These are phyloP conservation scores for Drosophila ironensis DNA, from an alignment of 1,140 invertebrate genomes.

Conservation along the genomic window DNA sequence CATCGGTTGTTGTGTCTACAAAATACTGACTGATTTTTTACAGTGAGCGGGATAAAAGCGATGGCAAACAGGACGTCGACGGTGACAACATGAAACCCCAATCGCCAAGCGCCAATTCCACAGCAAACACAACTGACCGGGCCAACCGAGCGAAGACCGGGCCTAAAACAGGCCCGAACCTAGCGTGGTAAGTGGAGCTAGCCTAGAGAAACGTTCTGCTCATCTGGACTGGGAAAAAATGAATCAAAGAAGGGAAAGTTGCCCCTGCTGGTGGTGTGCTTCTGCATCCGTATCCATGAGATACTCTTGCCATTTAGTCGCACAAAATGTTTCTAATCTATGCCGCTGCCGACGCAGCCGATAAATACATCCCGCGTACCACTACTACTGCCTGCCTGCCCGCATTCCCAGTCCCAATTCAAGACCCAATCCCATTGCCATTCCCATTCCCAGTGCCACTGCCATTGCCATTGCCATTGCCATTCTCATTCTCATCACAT, in stretches of 20 bases:
- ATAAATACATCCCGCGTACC: constrained; percentile 45
- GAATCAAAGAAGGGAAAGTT: constrained; percentile 27
- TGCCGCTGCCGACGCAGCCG: constrained; percentile 45
- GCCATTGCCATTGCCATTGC: background rate
- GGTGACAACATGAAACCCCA: constrained; percentile 17
- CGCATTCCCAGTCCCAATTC: background rate
- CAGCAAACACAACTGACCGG: constrained; percentile 21
- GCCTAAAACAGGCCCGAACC: background rate
- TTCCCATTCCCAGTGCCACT: constrained; percentile 13
- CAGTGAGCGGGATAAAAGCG: background rate
- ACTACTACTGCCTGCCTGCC: constrained; percentile 7
- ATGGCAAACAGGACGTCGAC: constrained; percentile 16
- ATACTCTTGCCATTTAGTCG: constrained; percentile 57
- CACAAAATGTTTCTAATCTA: constrained; percentile 70
- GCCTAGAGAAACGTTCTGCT: constrained; percentile 8
- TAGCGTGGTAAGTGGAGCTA: background rate
- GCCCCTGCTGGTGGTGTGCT: background rate
- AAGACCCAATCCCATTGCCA: constrained; percentile 3
- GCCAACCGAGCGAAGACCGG: constrained; percentile 4
- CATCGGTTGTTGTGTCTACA: too few relatives aligned
- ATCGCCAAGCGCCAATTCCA: constrained; percentile 7
- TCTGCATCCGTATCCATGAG: constrained; percentile 62
- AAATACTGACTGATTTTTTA: background rate
- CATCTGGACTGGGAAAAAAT: constrained; percentile 20
- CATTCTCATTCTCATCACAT: constrained; percentile 37